Evolutionary conservation across 2,113 vertebrate species (phyloP).

Genomic region (Sclerurus mexicanus): DNA sequence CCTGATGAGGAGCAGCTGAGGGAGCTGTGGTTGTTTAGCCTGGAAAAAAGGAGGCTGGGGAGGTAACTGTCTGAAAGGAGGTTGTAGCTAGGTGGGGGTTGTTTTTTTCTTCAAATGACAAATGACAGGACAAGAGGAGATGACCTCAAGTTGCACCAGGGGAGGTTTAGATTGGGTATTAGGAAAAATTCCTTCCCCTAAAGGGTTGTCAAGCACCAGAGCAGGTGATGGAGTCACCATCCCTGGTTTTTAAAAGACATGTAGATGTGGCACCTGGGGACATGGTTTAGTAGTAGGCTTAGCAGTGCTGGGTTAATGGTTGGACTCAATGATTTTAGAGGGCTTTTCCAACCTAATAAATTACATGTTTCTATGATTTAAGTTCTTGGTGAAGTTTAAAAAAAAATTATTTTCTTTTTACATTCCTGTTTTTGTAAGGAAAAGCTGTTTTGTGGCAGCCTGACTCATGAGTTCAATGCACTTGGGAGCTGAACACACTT

Average conservation of each 20-base stretch:
- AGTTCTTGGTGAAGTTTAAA: neutral
- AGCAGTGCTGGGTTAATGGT: neutral
- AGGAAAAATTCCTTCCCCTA: neutral
- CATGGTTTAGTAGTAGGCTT: neutral
- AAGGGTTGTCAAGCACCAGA: neutral
- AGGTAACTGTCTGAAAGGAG: neutral
- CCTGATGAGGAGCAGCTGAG: neutral
- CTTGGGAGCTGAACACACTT: neutral
- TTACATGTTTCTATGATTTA: neutral
- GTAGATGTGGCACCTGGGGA: neutral
- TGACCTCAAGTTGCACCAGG: neutral
- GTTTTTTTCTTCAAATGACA: neutral
- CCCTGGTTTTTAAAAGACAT: neutral
- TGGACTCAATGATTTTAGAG: neutral
- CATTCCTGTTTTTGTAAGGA: neutral
- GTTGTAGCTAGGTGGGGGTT: fast-evolving
- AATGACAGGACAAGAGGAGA: neutral
- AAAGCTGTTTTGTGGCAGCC: neutral
- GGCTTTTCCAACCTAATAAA: neutral
- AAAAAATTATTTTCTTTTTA: neutral
- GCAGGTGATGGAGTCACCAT: neutral
- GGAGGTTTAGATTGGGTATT: neutral
- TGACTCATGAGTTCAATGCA: neutral
- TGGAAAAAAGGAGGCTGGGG: neutral
- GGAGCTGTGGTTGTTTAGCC: neutral